Base-by-base conservation (phyloP, 2,113 vertebrate species). In the Silurus meridionalis region DNA sequence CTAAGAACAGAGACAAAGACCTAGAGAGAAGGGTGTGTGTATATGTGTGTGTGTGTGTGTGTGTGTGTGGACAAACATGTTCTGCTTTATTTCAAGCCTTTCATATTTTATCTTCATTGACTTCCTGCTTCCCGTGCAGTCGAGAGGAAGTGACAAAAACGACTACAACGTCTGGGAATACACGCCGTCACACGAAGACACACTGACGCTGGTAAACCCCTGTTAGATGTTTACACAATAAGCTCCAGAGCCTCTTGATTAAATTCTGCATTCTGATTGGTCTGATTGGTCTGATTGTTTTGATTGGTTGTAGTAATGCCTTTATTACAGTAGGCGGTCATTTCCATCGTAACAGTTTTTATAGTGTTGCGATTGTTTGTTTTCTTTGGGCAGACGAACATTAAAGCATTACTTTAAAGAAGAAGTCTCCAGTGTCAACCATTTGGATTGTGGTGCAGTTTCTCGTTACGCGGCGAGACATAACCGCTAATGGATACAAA, bases 11-110 rank as follows among this genome's bases (percentile, higher is more conserved):
- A 84, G 25, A 19, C 7, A 60, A n/a, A 84, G 25, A 19, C 7
- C 46, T 6, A 17, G n/a, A 55, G 23, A 37, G n/a, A 57, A 8
- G 52, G 4, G 50, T 0, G 19, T 9, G 14, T 37, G 5, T 7
- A n/a, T 57, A 64, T 66, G 63, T 69, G 66, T 69, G 15, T 28
- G 28, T 37, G 5, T 7, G 50, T 57, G 82, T 66, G 63, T 69
- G 66, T 69, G 15, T 28, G 53, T 83, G 82, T n/a, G 28, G 67
- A 74, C 55, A 84, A 74, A 53, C 25, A n/a, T 63, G 25, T 4
- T 74, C 17, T 50, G 52, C 15, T 81, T 75, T 60, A 50, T 79
- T 83, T 69, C 57, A 75, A 11, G 48, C 72, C 9, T 13, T 80
- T 48, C n/a, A 21, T 80, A 48, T 80, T 80, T 57, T 50, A 50